Conservation (phyloP, 2,888 invertebrate species). For the Pachydiplax longipennis region DNA sequence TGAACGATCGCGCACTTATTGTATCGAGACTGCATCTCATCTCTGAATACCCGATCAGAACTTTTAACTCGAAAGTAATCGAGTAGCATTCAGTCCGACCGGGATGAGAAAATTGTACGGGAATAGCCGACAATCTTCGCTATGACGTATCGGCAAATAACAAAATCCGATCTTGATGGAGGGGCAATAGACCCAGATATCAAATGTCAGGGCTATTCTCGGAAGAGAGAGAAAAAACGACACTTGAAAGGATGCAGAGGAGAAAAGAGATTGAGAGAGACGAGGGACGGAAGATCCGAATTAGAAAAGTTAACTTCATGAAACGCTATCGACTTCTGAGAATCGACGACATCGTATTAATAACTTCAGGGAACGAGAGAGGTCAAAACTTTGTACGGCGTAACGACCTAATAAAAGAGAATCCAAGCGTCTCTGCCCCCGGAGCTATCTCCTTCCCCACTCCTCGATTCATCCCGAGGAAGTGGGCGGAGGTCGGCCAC, state of each 20-base stretch:
- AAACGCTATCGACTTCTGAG: neutral
- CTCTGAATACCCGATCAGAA: no score
- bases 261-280: neutral
- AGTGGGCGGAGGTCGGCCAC: neutral
- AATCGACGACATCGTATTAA: neutral
- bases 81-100: neutral
- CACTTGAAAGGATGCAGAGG: neutral
- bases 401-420: neutral
- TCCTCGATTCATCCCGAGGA: neutral
- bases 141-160: neutral
- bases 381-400: neutral
- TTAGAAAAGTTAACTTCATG: neutral
- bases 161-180: neutral
- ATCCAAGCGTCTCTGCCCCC: neutral
- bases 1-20: no score
- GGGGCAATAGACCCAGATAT: neutral
- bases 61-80: no score
- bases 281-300: neutral
- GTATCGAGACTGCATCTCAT: no score
- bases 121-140: neutral
- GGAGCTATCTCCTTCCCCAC: neutral
- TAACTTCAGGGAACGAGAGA: neutral
- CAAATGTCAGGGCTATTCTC: neutral
- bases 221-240: neutral
- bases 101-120: neutral